Conservation (phyloP, 1,140 invertebrate species). For the Bathynomus jamesi region DNA sequence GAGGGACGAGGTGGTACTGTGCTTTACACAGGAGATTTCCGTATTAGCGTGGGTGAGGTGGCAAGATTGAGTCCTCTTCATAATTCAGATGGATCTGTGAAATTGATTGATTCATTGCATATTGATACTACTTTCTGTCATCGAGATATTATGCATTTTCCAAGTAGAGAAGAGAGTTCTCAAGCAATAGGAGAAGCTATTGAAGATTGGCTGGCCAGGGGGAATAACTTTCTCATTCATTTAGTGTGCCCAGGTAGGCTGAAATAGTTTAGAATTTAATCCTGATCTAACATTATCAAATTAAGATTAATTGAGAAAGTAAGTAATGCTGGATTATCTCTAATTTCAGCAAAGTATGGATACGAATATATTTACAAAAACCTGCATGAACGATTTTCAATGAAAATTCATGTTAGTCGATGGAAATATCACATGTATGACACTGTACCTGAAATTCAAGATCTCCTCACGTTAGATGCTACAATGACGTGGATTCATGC, state of each 20-base stretch:
- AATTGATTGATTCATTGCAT: conserved; percentile 54
- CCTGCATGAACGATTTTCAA: conserved; percentile 36
- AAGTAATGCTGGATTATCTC: too few relatives aligned
- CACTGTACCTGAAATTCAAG: conserved; percentile 37
- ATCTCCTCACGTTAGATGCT: conserved; percentile 29
- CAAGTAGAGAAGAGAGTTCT: conserved; percentile 51
- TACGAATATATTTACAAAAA: conserved; percentile 40
- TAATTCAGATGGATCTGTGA: conserved; percentile 43
- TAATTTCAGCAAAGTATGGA: conserved; percentile 40
- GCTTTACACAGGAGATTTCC: conserved; percentile 64
- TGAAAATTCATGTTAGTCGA: conserved; percentile 39
- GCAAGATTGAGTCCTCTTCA: conserved; percentile 51
- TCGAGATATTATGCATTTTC: conserved; percentile 48
- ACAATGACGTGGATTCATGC: conserved; percentile 36
- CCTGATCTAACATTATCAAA: too few relatives aligned
- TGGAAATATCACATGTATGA: conserved; percentile 36
- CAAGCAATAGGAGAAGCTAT: conserved; percentile 46
- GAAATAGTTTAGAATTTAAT: background rate
- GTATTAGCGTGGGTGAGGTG: conserved; percentile 50
- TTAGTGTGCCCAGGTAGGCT: conserved; percentile 32
- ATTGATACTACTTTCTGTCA: conserved; percentile 62
- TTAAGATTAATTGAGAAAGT: too few relatives aligned
- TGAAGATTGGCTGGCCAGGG: conserved; percentile 48
- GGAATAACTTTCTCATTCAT: conserved; percentile 34
- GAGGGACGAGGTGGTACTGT: conserved; percentile 45